Evolutionary conservation across 2,888 invertebrate species (phyloP).

Genomic region (Apoderus coryli): DNA sequence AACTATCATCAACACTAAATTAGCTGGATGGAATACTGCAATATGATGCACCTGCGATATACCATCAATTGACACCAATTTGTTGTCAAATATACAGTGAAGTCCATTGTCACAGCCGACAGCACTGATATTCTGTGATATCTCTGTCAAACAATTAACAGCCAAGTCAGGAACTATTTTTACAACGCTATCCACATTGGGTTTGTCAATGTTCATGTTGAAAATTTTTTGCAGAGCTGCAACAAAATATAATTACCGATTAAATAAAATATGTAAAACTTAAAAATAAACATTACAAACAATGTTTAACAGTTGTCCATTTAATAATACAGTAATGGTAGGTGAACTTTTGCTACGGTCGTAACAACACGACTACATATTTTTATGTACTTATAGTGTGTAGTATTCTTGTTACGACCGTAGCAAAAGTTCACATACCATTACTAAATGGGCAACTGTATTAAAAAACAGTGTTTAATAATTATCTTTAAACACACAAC

Average conservation of each 20-base stretch:
- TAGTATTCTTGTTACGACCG: no score
- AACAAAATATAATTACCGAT: constrained; percentile 12
- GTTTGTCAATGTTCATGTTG: constrained; percentile 19
- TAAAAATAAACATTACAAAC: constrained; percentile 5
- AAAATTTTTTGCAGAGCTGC: constrained; percentile 27
- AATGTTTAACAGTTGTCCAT: no score
- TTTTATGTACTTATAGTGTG: no score
- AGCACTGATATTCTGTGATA: constrained; percentile 33
- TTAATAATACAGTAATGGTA: no score
- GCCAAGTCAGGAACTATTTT: constrained; percentile 29
- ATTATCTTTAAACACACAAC: no score
- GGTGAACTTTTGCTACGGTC: no score
- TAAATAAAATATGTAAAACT: constrained; percentile 4
- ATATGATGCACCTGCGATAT: constrained; percentile 48
- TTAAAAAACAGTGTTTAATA: no score
- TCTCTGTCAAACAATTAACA: constrained; percentile 33
- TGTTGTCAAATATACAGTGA: constrained; percentile 29
- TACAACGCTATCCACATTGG: constrained; percentile 22
- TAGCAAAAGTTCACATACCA: no score
- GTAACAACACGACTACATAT: no score
- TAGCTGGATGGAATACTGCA: constrained; percentile 38
- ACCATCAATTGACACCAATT: constrained; percentile 35
- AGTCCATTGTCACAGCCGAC: constrained; percentile 48
- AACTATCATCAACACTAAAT: constrained; percentile 48
- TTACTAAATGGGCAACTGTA: no score